A percentile compares a stretch with the other conserved stretches of the same genome.
Conservation (phyloP, 2,113 vertebrate species). For the Tricholaema leucomelas region DNA sequence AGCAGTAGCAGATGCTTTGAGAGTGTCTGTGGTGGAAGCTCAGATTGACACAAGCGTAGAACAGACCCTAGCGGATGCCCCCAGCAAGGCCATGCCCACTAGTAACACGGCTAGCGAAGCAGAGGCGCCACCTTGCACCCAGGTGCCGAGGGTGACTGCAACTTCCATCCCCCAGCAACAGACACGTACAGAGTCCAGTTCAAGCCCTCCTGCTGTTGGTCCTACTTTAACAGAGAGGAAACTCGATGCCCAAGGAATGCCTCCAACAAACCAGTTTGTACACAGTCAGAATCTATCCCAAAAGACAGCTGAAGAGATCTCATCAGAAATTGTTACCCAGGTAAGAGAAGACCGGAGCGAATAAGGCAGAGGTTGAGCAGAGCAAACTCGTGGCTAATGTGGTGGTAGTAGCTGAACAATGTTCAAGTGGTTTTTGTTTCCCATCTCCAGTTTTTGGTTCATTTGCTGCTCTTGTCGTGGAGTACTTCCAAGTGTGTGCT, state of each 20-base stretch:
- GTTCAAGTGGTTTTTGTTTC: background rate
- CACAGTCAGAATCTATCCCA: conserved; percentile 85
- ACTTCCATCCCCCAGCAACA: conserved; percentile 80
- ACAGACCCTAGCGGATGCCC: conserved; percentile 87
- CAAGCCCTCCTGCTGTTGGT: conserved; percentile 75
- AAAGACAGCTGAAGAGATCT: conserved; percentile 82
- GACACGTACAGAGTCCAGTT: conserved; percentile 75
- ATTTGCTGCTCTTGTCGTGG: background rate
- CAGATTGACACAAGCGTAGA: conserved; percentile 89
- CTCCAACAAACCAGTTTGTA: conserved; percentile 80
- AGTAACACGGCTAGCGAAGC: conserved; percentile 73
- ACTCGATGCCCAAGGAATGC: conserved; percentile 64
- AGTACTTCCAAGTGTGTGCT: background rate
- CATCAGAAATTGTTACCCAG: conserved; percentile 88
- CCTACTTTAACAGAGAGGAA: conserved; percentile 73
- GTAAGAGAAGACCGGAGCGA: conserved; percentile 70
- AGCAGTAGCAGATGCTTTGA: conserved; percentile 91
- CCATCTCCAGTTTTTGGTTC: background rate
- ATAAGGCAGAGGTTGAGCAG: background rate
- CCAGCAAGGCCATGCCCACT: conserved; percentile 81
- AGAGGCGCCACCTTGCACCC: conserved; percentile 73
- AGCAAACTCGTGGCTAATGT: background rate
- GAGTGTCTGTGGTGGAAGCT: conserved; percentile 98
- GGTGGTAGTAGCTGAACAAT: background rate
- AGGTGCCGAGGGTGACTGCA: conserved; percentile 70